Evolutionary conservation across 2,113 vertebrate genomes (phyloP).

Genomic region (Campylomormyrus tamandua): DNA sequence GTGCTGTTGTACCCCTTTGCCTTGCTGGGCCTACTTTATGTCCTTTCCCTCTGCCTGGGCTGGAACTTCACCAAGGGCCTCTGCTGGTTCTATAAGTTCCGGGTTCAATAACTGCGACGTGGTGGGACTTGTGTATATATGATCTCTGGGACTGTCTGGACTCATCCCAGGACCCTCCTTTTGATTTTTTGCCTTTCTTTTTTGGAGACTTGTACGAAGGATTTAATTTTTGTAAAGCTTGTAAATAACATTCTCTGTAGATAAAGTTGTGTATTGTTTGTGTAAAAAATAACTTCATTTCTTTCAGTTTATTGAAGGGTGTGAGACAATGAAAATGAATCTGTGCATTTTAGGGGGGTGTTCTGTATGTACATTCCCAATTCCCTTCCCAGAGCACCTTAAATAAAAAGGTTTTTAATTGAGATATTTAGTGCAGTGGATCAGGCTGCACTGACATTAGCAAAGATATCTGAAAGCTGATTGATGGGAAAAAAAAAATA

Average conservation of each 20-base stretch:
- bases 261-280: conserved; percentile 12
- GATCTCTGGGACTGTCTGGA: background rate
- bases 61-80: conserved; percentile 92
- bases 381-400: conserved; percentile 36
- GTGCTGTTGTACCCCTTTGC: conserved; percentile 89
- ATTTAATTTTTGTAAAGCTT: conserved; percentile 53
- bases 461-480: background rate
- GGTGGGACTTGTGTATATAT: conserved; percentile 2
- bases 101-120: conserved; percentile 68
- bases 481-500: background rate
- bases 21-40: conserved; percentile 75
- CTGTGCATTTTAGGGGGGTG: conserved; percentile 13
- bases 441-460: background rate
- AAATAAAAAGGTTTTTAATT: conserved; percentile 48
- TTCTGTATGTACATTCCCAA: conserved; percentile 50
- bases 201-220: conserved; percentile 16
- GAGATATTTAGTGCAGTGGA: background rate
- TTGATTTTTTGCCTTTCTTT: background rate
- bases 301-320: conserved; percentile 32
- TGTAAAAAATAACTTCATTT: conserved; percentile 8
- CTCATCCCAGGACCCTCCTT: background rate
- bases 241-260: conserved; percentile 59
- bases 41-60: conserved; percentile 80
- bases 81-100: conserved; percentile 88
- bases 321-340: conserved; percentile 21